Percentiles rank a stretch among this genome's conserved stretches.
Evolutionary conservation across 2,113 vertebrate genomes (phyloP).

Genomic region (Ochotona princeps): DNA sequence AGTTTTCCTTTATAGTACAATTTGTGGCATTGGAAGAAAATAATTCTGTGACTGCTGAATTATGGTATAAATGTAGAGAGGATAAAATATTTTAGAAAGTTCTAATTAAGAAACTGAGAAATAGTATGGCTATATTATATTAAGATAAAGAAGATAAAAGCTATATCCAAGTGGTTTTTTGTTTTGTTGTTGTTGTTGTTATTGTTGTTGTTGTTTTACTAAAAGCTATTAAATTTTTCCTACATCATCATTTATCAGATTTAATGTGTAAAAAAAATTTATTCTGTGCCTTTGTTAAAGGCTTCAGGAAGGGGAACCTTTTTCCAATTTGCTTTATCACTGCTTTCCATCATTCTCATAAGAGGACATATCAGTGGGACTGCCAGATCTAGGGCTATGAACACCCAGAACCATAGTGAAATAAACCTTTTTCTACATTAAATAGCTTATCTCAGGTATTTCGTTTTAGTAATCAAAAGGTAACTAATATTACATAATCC

Average conservation of each 20-base stretch:
- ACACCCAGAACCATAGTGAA: too few species aligned
- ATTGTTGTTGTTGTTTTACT: not conserved
- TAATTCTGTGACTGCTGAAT: too few species aligned
- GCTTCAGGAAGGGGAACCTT: not conserved
- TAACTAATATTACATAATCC: not conserved
- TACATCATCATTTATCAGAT: not conserved
- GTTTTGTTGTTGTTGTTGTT: not conserved
- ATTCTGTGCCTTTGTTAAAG: constrained; percentile 23
- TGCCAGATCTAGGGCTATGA: too few species aligned
- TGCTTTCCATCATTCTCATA: too few species aligned
- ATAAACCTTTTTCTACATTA: too few species aligned
- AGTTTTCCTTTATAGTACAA: constrained; percentile 90
- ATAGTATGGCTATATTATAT: constrained; percentile 23
- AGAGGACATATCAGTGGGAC: too few species aligned
- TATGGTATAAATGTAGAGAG: too few species aligned
- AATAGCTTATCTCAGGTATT: not conserved
- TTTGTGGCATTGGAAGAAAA: constrained; percentile 85
- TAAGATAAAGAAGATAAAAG: constrained; percentile 29
- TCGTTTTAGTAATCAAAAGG: constrained; percentile 24
- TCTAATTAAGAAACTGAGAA: constrained; percentile 10
- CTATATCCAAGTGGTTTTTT: constrained; percentile 22
- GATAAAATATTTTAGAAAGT: too few species aligned
- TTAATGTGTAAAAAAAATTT: constrained; percentile 37
- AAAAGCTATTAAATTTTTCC: constrained; percentile 27
- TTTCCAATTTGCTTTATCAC: too few species aligned